Evolutionary conservation across 2,888 invertebrate species (phyloP).

Genomic region (Dryocosmus kuriphilus): DNA sequence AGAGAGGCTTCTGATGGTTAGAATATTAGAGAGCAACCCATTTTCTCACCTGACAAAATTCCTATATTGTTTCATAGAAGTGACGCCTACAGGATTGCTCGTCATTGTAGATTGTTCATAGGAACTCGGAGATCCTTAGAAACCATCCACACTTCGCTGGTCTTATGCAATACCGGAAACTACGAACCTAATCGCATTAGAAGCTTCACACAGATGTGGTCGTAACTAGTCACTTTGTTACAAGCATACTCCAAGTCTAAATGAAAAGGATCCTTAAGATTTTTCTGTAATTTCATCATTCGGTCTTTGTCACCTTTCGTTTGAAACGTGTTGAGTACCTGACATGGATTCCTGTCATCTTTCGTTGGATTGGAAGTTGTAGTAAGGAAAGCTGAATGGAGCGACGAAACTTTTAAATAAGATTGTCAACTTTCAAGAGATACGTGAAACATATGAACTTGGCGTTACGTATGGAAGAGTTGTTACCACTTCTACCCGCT

Average conservation of each 20-base stretch:
- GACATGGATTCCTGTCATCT: neutral
- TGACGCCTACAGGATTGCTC: constrained; percentile 6
- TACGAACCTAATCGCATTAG: constrained; percentile 8
- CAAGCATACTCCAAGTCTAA: neutral
- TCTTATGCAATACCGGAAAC: neutral
- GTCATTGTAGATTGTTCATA: constrained; percentile 3
- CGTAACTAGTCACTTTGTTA: neutral
- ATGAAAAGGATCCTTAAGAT: neutral
- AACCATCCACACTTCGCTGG: neutral
- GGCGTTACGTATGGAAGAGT: neutral
- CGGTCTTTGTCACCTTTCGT: constrained; percentile 2
- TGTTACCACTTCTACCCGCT: neutral
- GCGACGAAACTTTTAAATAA: constrained; percentile 20
- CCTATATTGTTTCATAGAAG: neutral
- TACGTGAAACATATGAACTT: neutral
- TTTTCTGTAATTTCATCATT: neutral
- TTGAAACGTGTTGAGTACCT: neutral
- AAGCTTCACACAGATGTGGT: neutral
- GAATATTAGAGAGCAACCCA: neutral
- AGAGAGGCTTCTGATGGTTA: neutral
- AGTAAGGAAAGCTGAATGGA: neutral
- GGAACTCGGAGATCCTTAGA: neutral
- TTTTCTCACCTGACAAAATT: constrained; percentile 3
- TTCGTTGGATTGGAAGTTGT: neutral
- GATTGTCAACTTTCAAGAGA: constrained; percentile 23